Conservation (phyloP, 2,113 vertebrate genomes). For the Bubalus kerabau region DNA sequence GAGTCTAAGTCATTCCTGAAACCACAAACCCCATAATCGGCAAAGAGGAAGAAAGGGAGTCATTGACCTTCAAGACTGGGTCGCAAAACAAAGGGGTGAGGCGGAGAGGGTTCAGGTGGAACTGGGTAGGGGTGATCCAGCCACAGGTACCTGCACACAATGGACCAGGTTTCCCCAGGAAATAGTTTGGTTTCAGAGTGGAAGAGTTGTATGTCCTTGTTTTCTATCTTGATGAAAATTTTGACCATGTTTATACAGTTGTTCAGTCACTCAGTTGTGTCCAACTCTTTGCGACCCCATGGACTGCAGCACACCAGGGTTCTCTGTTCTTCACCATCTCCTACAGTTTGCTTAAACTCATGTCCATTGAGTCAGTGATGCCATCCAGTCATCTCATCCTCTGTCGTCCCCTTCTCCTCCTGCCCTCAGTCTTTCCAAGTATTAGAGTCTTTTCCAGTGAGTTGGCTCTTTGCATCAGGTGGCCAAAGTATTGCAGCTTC, state of each 20-base stretch:
- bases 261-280: background rate
- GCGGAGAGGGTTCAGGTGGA: accelerated
- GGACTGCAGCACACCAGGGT: background rate
- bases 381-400: background rate
- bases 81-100: background rate
- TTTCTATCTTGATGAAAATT: background rate
- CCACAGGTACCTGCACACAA: accelerated
- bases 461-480: background rate
- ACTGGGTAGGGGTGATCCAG: background rate
- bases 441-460: background rate
- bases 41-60: background rate
- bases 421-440: background rate
- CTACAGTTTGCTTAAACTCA: background rate
- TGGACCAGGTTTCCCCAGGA: background rate
- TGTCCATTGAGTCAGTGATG: background rate
- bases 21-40: background rate
- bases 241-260: background rate
- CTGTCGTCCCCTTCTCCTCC: background rate
- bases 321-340: background rate
- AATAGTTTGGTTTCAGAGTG: background rate
- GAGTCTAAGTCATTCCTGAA: background rate
- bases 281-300: background rate
- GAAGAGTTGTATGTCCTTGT: background rate
- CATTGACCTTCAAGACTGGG: background rate
- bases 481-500: background rate